These are phyloP conservation scores for Nasonia vitripennis DNA, from an alignment of 1,140 invertebrate species.

Conservation along the genomic window DNA sequence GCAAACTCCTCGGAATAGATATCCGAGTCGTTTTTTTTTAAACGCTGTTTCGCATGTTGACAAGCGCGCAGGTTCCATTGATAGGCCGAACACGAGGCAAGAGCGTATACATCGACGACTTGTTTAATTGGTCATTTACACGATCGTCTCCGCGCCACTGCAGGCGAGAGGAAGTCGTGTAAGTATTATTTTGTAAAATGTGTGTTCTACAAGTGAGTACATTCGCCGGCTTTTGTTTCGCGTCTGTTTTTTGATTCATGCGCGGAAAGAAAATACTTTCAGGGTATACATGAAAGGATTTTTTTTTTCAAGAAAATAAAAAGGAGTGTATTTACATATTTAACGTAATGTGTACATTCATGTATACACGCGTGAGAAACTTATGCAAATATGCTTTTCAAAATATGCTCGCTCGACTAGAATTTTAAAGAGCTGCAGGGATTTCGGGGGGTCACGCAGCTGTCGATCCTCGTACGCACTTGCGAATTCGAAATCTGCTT, in stretches of 20 bases:
- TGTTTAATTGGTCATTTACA: slow-evolving; percentile 51
- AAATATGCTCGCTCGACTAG: not conserved
- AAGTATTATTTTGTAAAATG: no score
- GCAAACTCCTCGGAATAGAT: slow-evolving; percentile 15
- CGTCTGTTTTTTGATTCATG: no score
- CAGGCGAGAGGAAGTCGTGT: no score
- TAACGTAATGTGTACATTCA: not conserved
- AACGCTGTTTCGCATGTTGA: slow-evolving; percentile 39
- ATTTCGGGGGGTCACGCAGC: not conserved
- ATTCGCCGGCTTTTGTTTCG: no score
- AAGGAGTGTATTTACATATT: slow-evolving; percentile 1
- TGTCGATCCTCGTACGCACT: not conserved
- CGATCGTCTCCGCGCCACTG: not conserved
- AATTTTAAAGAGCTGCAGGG: not conserved
- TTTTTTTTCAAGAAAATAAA: not conserved
- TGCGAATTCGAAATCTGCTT: not conserved
- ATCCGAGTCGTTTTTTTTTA: slow-evolving; percentile 15
- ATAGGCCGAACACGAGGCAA: not conserved
- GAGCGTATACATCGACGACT: slow-evolving; percentile 12
- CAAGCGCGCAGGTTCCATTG: slow-evolving; percentile 11
- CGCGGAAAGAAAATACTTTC: not conserved
- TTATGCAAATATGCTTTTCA: not conserved
- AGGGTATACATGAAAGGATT: not conserved
- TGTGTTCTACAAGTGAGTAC: not conserved
- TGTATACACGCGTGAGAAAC: not conserved